Conservation (phyloP, 2,797 vertebrate species). For the Pempheris klunzingeri region DNA sequence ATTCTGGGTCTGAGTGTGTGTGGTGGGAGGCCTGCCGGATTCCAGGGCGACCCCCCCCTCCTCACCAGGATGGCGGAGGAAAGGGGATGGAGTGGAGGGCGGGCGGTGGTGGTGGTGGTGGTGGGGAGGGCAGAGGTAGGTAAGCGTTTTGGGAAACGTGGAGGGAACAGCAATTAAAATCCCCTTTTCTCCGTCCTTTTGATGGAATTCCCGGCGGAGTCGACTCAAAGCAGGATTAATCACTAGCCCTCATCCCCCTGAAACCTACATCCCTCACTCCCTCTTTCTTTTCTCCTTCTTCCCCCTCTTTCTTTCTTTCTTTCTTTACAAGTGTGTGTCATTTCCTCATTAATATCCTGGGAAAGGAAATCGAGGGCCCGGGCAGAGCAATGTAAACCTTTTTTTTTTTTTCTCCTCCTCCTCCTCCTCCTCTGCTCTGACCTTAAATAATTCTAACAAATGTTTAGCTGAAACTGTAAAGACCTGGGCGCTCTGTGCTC, state of each 20-base stretch:
- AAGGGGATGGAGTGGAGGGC: slow-evolving; percentile 28
- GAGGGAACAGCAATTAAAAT: slow-evolving; percentile 85
- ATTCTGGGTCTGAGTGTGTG: slow-evolving; percentile 72
- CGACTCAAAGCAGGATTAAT: slow-evolving; percentile 86
- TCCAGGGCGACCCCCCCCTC: slow-evolving; percentile 82
- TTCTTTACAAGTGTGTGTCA: slow-evolving; percentile 84
- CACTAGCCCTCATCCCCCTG: slow-evolving; percentile 75
- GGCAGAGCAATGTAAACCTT: slow-evolving; percentile 62
- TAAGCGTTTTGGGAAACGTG: slow-evolving; percentile 82
- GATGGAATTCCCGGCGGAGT: slow-evolving; percentile 86
- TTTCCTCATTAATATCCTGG: slow-evolving; percentile 88
- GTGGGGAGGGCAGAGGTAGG: slow-evolving; percentile 68
- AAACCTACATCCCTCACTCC: slow-evolving; percentile 78
- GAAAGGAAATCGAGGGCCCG: slow-evolving; percentile 79
- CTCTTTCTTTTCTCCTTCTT: slow-evolving; percentile 53
- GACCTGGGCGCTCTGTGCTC: slow-evolving; percentile 18
- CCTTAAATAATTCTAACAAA: slow-evolving; percentile 64
- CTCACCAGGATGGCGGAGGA: slow-evolving; percentile 72
- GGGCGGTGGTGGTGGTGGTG: slow-evolving; percentile 5
- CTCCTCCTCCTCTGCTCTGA: slow-evolving; percentile 7
- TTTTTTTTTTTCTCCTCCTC: too few relatives aligned
- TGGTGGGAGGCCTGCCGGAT: slow-evolving; percentile 77
- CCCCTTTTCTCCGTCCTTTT: slow-evolving; percentile 79
- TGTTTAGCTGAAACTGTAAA: slow-evolving; percentile 49
- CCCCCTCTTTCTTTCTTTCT: slow-evolving; percentile 54